These are phyloP conservation scores for Apeira syringaria DNA, from an alignment of 2,888 invertebrate species.

Conservation along the genomic window DNA sequence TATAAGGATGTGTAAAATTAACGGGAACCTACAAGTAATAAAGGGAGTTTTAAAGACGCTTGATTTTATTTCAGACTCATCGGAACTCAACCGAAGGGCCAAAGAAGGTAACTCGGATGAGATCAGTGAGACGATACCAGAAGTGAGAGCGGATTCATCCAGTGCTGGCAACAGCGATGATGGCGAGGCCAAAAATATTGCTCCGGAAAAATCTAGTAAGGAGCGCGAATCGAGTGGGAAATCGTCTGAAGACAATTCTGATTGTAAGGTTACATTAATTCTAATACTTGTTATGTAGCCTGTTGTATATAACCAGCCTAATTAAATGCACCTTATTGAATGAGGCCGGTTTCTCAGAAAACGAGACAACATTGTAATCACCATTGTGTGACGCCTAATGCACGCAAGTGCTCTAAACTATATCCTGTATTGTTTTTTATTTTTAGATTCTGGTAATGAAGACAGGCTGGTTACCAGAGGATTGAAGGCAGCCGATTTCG, in stretches of 20 bases:
- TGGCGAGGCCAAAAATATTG: slow-evolving; percentile 23
- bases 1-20: too few relatives aligned
- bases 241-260: slow-evolving; percentile 29
- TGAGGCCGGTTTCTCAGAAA: too few relatives aligned
- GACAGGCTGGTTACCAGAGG: slow-evolving; percentile 48
- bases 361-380: too few relatives aligned
- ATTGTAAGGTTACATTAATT: neutral
- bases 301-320: too few relatives aligned
- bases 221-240: slow-evolving; percentile 16
- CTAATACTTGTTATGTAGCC: too few relatives aligned
- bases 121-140: slow-evolving; percentile 18
- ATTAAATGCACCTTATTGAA: too few relatives aligned
- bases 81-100: slow-evolving; percentile 37
- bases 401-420: too few relatives aligned
- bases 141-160: slow-evolving; percentile 38
- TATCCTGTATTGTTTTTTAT: neutral
- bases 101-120: slow-evolving; percentile 16
- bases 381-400: too few relatives aligned
- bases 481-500: slow-evolving; percentile 44
- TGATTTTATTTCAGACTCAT: slow-evolving; percentile 35
- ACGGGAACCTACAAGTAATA: too few relatives aligned
- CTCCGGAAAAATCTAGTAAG: slow-evolving; percentile 25
- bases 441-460: slow-evolving; percentile 39
- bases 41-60: too few relatives aligned
- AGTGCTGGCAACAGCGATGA: slow-evolving; percentile 36